These are phyloP conservation scores for Danio jaintianensis DNA, from an alignment of 2,797 vertebrate species.

Conservation along the genomic window DNA sequence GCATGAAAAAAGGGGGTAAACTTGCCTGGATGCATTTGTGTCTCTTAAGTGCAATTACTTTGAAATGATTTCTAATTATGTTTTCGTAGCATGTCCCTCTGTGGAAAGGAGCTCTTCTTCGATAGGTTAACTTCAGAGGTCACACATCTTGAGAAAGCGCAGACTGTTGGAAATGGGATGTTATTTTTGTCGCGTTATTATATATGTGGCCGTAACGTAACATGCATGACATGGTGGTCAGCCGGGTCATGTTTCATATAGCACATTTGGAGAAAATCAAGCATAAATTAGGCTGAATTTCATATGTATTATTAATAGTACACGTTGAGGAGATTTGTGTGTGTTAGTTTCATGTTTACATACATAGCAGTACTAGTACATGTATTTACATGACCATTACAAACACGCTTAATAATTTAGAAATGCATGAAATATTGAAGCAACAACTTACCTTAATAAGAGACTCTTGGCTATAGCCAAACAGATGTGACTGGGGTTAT, in stretches of 20 bases:
- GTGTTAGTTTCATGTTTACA: background rate
- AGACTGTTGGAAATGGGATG: background rate
- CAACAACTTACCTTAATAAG: background rate
- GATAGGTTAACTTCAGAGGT: constrained; percentile 34
- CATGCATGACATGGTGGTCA: background rate
- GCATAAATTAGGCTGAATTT: background rate
- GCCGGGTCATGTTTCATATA: background rate
- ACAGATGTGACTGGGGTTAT: constrained; percentile 24
- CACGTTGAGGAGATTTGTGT: no score
- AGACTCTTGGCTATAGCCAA: background rate
- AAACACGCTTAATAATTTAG: constrained; percentile 19
- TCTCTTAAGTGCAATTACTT: constrained; percentile 57
- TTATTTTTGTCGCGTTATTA: background rate
- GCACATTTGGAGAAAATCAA: background rate
- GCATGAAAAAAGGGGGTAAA: constrained; percentile 52
- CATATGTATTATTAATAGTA: background rate
- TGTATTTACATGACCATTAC: background rate
- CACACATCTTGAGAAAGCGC: background rate
- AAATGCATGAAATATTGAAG: constrained; percentile 18
- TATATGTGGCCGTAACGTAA: background rate
- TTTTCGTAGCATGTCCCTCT: constrained; percentile 46
- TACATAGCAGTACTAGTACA: background rate
- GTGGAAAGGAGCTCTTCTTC: constrained; percentile 18
- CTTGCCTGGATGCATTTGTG: constrained; percentile 29
- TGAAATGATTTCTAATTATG: constrained; percentile 57